Base-by-base conservation (phyloP, 2,113 vertebrate genomes). In the Panurus biarmicus region DNA sequence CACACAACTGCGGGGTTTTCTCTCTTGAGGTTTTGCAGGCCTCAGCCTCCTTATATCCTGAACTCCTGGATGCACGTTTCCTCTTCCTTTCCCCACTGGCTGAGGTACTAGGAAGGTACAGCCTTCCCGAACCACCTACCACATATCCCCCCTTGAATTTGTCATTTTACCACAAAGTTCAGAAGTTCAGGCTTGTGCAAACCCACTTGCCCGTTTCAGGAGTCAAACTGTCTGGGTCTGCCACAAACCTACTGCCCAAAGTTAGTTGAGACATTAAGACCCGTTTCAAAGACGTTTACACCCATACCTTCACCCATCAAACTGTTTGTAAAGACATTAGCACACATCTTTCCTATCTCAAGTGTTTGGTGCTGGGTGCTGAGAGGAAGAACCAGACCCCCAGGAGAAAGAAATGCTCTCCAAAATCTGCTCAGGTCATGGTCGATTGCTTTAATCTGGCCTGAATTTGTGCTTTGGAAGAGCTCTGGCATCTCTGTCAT, bases 11-110 rank as follows among this genome's bases (percentile, higher is more conserved):
- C 4, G 0, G 11, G 20, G 10, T 20, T 60, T 70, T 70, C 36
- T 51, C 36, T 51, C 56, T 61, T 3, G 1, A 20, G 19, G 45
- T 60, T 82, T 70, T 1, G 5, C 6, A 42, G 19, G 35, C 19
- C 0, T 1, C 25, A 60, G 36, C 10, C 25, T 36, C 54, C 25
- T 83, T 44, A 44, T 25, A 61, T 44, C 26, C 33, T 7, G 25
- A 71, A 44, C 17, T 61, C 38, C 16, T 0, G 3, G 21, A 16
- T 0, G 0, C 47, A 22, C 0, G 1, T 53, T 45, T 26, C 9
- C 14, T 71, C 38, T 53, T 71, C 21, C 21, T 31, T 53, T 62
- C 9, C 26, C 26, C 11, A 5, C 2, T 61, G 38, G 4, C 47
- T 44, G 13, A 62, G 31, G 33, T 31, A 45, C 45, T 12, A 31